Percentiles rank a stretch among this genome's conserved stretches.
These are phyloP conservation scores for Acropternis orthonyx DNA, from an alignment of 2,797 vertebrate species.

Conservation along the genomic window DNA sequence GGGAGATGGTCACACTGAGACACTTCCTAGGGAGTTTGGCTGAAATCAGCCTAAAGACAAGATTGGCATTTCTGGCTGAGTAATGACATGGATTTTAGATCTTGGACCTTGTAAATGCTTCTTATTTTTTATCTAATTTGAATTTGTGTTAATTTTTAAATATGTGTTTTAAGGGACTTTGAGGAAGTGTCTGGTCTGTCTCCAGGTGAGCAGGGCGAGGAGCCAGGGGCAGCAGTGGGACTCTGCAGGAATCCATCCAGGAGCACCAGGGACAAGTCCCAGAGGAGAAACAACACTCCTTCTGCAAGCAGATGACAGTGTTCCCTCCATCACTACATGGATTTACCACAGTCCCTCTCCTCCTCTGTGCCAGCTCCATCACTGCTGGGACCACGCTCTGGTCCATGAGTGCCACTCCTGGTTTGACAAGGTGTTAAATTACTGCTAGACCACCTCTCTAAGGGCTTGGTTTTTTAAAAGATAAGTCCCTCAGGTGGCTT, in stretches of 20 bases:
- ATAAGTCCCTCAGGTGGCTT: neutral
- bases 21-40: neutral
- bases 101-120: neutral
- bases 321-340: neutral
- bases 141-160: neutral
- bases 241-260: neutral
- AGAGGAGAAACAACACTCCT: neutral
- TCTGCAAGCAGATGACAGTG: neutral
- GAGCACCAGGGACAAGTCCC: neutral
- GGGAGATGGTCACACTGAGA: rapidly evolving
- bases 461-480: neutral
- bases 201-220: neutral
- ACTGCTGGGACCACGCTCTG: neutral
- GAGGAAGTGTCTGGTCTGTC: rapidly evolving
- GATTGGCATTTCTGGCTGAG: neutral
- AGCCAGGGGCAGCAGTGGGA: rapidly evolving
- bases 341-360: neutral
- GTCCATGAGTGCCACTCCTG: neutral
- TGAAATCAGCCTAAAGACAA: neutral
- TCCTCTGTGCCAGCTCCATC: neutral
- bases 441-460: neutral
- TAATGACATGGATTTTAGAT: neutral
- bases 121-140: neutral
- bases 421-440: neutral
- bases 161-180: neutral